phyloP scores from a whole-genome alignment of 2,888 invertebrate genomes.

The Ochropleura plecta region DNA sequence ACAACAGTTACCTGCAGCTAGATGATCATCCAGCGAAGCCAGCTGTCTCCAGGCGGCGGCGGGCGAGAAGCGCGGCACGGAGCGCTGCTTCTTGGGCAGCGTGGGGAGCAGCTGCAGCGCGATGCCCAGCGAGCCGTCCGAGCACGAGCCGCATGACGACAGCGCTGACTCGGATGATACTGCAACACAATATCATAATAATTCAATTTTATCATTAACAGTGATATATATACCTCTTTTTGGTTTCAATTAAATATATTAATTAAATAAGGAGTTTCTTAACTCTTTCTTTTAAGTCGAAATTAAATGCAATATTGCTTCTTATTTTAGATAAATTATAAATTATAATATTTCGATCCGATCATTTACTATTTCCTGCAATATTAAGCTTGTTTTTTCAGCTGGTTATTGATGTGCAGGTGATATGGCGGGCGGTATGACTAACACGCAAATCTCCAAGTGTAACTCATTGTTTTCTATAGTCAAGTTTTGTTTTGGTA shows the following conservation, averaged over 20 bases:
- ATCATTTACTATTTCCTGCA: background rate
- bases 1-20: slow-evolving; percentile 76
- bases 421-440: too few relatives aligned
- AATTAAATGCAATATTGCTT: slow-evolving; percentile 88
- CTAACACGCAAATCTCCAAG: too few relatives aligned
- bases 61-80: slow-evolving; percentile 95
- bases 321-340: slow-evolving; percentile 89
- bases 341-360: slow-evolving; percentile 77
- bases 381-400: too few relatives aligned
- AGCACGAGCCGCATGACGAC: slow-evolving; percentile 88
- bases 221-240: slow-evolving; percentile 92
- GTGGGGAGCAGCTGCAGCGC: slow-evolving; percentile 94
- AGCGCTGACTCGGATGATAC: slow-evolving; percentile 91
- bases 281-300: slow-evolving; percentile 86
- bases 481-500: too few relatives aligned
- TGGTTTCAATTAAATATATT: slow-evolving; percentile 90
- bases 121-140: slow-evolving; percentile 91
- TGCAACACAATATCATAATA: slow-evolving; percentile 53
- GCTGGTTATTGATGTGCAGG: too few relatives aligned
- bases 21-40: slow-evolving; percentile 91
- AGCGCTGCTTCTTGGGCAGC: slow-evolving; percentile 94
- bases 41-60: slow-evolving; percentile 95
- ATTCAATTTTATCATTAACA: slow-evolving; percentile 92
- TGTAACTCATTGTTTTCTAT: too few relatives aligned
- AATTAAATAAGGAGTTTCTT: slow-evolving; percentile 88